phyloP scores from a whole-genome alignment of 2,113 vertebrate genomes.

The Pelmatolapia mariae region DNA sequence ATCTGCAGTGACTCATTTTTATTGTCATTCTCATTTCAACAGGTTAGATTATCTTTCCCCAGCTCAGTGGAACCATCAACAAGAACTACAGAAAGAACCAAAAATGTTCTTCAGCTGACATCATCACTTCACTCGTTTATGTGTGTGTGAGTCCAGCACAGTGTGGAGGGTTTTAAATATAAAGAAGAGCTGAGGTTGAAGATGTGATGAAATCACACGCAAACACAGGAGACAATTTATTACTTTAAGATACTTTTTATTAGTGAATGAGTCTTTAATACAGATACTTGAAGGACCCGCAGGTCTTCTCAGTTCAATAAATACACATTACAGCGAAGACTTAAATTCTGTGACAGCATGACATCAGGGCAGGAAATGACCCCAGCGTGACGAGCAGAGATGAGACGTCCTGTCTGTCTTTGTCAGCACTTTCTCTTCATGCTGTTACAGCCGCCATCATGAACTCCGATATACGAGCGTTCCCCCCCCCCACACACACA shows the following conservation, averaged over 20 bases:
- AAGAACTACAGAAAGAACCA: not conserved
- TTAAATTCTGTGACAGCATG: not conserved
- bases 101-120: not conserved
- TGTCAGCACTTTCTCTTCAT: not conserved
- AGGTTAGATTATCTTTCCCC: not conserved
- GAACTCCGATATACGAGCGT: not conserved
- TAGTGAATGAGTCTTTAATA: not conserved
- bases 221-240: not conserved
- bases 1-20: not conserved
- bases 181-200: not conserved
- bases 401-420: not conserved
- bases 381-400: not conserved
- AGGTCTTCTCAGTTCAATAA: not conserved
- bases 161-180: not conserved
- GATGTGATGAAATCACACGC: not conserved
- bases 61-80: not conserved
- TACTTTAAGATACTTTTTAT: not conserved
- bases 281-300: accelerated
- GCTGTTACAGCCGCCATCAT: not conserved
- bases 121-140: not conserved
- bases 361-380: not conserved
- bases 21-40: not conserved
- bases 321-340: not conserved
- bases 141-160: not conserved
- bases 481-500: not conserved